These are phyloP conservation scores for Phalacrocorax pelagicus DNA, from an alignment of 2,113 vertebrate species.

Conservation along the genomic window DNA sequence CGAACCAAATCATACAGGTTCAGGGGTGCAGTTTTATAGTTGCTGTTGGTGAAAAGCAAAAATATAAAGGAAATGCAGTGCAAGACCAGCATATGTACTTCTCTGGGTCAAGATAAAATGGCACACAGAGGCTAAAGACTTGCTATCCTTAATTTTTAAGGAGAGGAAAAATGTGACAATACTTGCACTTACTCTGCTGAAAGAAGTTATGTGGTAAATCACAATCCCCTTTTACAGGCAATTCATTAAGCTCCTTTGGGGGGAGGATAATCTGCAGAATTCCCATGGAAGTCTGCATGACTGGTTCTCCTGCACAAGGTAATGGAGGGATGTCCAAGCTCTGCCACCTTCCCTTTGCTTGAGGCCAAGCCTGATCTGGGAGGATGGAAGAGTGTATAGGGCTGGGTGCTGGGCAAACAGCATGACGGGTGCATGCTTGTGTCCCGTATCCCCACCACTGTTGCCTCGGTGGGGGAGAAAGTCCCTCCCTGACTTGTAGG, in stretches of 20 bases:
- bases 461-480: not conserved
- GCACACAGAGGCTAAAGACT: not conserved
- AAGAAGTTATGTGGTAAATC: not conserved
- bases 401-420: not conserved
- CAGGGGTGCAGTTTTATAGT: not conserved
- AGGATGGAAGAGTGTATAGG: fast-evolving
- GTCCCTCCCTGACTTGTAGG: not conserved
- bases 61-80: not conserved
- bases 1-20: not conserved
- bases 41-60: not conserved
- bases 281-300: not conserved
- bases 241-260: not conserved
- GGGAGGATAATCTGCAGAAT: not conserved
- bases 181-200: not conserved
- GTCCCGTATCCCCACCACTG: not conserved
- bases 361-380: not conserved
- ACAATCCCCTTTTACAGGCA: not conserved
- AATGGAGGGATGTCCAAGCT: not conserved
- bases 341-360: not conserved
- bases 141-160: not conserved
- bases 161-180: not conserved
- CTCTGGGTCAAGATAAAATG: not conserved
- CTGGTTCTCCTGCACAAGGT: not conserved
- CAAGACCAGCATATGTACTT: not conserved
- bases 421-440: fast-evolving